Conservation (phyloP, 1,140 invertebrate species). For the Anoplolepis gracilipes region DNA sequence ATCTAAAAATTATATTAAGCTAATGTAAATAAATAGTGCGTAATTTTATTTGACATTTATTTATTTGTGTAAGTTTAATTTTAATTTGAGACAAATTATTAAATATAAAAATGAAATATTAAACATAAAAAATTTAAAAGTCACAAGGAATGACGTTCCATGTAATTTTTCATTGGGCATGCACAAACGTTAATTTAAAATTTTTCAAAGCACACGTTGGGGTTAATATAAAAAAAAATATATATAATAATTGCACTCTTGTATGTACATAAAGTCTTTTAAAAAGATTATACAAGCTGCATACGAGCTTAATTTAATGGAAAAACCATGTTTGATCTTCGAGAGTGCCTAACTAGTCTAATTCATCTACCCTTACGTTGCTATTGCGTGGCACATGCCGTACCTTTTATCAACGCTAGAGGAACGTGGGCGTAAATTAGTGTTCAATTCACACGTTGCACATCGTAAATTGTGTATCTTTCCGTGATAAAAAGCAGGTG, state of each 20-base stretch:
- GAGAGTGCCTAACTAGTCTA: neutral
- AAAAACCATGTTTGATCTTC: conserved; percentile 6
- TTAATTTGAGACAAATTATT: conserved; percentile 6
- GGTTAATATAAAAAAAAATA: neutral
- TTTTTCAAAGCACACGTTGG: neutral
- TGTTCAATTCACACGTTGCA: neutral
- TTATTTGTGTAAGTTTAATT: neutral
- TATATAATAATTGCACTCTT: neutral
- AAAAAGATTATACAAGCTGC: neutral
- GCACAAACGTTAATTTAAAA: neutral
- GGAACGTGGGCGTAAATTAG: conserved; percentile 11
- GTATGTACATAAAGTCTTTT: neutral
- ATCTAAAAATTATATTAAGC: neutral
- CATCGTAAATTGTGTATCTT: conserved; percentile 25
- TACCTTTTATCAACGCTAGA: conserved; percentile 27
- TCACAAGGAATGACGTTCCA: neutral
- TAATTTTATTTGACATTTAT: neutral
- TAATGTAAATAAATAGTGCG: neutral
- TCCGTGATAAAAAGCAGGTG: neutral
- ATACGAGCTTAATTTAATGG: neutral
- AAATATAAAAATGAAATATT: neutral
- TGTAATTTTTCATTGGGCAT: neutral
- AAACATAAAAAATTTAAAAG: neutral
- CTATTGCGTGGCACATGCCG: neutral
- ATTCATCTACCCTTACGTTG: neutral